Conservation (phyloP, 2,888 invertebrate species). For the Hydroisotoma schaefferi region DNA sequence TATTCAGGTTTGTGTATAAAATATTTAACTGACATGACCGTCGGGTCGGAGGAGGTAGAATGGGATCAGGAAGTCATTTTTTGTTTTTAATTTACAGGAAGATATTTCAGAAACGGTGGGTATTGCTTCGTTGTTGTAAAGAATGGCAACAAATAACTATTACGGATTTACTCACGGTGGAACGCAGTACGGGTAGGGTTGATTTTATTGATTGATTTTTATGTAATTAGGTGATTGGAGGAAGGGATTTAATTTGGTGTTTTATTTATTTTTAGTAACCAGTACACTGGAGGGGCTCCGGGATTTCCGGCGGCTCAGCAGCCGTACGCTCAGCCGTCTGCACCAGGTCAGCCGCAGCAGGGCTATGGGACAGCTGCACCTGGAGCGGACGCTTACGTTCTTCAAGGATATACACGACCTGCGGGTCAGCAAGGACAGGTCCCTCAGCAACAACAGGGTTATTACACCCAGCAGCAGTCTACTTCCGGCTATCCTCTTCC, state of each 20-base stretch:
- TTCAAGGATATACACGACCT: conserved; percentile 46
- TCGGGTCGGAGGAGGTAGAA: not conserved
- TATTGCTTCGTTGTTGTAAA: not conserved
- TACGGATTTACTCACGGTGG: conserved; percentile 91
- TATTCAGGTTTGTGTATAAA: not conserved
- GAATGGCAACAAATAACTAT: conserved; percentile 88
- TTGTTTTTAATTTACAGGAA: not conserved
- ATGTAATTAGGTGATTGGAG: not conserved
- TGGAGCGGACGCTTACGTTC: conserved; percentile 40
- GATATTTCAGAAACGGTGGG: not conserved
- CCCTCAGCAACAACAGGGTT: conserved; percentile 22
- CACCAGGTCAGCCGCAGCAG: conserved; percentile 5
- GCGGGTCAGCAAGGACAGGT: conserved; percentile 22
- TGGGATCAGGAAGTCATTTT: not conserved
- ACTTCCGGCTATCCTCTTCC: conserved; percentile 17
- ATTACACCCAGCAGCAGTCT: conserved; percentile 30
- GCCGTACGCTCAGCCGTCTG: conserved; percentile 4
- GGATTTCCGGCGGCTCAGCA: conserved; percentile 25
- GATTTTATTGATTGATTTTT: not conserved
- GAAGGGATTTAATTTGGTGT: not conserved
- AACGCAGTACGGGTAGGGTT: conserved; percentile 81
- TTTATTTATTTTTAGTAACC: conserved; percentile 31
- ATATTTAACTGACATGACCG: not conserved
- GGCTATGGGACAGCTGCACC: not conserved
- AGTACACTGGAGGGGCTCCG: conserved; percentile 33